Evolutionary conservation across 1,140 invertebrate species (phyloP), one percentile per base, ranked within the genome.

Genomic region (Epicauta chinensis): DNA sequence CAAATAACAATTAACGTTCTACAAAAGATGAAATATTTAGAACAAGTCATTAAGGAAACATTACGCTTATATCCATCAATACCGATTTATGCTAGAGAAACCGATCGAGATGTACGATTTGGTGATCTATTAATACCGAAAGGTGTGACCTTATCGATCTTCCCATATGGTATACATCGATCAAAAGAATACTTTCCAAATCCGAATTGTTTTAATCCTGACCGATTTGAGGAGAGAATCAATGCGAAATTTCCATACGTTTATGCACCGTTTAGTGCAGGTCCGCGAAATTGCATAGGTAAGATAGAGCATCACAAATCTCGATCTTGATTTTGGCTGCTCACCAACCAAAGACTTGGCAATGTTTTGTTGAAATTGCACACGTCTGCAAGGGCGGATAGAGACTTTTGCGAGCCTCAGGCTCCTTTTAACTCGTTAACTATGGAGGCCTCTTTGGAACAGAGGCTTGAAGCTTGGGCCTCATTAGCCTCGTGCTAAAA

Each of bases 171-270:
- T 56, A 65, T 86, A 12, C 83, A 87, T 62, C 71, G 81, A 37
- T 73, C 82, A 62, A 66, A 73, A 5, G 64, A 75, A 5, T 68
- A 72, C 47, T 87, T 78, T 62, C 75, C 77, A 2, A 71, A 88
- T 39, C 84, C 86, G 0, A 77, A 86, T 38, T 68, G 70, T 40
- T 89, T 86, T 59, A 71, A 83, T 67, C 86, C 86, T 0, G 82
- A 86, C 37, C 66, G 83, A 51, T 88, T 87, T n/a, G 70, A 72
- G 56, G 68, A 71, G 42, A n/a, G n/a, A n/a, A 55, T 58, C 1
- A 51, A 69, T 41, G 17, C 12, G 5, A 61, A 71, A 55, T 59
- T 73, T 55, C 67, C 71, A 0, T 74, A 60, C 56, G 65, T 70
- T 4, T 81, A 75, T 58, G 58, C 80, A 13, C 77, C 79, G 2